Conservation (phyloP, 2,888 invertebrate species). For the Pyrrhia umbra region DNA sequence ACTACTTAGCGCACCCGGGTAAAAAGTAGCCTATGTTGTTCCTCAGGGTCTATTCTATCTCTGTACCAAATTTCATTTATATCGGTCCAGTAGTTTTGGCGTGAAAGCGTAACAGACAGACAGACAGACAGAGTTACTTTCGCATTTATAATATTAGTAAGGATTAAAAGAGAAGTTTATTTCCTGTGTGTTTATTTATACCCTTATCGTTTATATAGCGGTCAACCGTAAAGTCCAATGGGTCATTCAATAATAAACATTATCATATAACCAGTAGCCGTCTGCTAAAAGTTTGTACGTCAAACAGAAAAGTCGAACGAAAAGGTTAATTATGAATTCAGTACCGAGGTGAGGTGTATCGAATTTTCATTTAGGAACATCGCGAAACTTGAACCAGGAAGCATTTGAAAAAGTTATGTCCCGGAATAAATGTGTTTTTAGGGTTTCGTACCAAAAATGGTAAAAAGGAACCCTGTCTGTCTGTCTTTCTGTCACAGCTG, state of each 20-base stretch:
- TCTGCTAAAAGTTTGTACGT: neutral
- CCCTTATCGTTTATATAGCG: slow-evolving; percentile 8
- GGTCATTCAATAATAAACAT: neutral
- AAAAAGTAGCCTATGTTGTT: too few species aligned
- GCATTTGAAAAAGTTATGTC: too few species aligned
- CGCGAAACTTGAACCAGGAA: neutral
- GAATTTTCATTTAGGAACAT: neutral
- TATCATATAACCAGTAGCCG: slow-evolving; percentile 8
- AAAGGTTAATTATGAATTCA: neutral
- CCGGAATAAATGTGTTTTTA: too few species aligned
- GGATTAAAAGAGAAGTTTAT: neutral
- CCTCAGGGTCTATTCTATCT: too few species aligned
- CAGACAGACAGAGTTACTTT: too few species aligned
- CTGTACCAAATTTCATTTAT: too few species aligned
- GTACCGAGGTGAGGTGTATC: neutral
- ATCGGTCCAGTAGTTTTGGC: too few species aligned
- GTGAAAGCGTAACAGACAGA: too few species aligned
- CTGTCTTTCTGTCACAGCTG: too few species aligned
- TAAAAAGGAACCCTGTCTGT: too few species aligned
- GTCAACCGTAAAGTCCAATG: neutral
- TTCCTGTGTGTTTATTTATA: neutral
- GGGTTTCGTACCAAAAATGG: too few species aligned
- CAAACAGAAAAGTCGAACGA: neutral
- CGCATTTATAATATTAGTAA: neutral
- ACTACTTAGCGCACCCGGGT: too few species aligned